Base-by-base conservation (phyloP, 2,113 vertebrate genomes). In the Speoplatyrhinus poulsoni region DNA sequence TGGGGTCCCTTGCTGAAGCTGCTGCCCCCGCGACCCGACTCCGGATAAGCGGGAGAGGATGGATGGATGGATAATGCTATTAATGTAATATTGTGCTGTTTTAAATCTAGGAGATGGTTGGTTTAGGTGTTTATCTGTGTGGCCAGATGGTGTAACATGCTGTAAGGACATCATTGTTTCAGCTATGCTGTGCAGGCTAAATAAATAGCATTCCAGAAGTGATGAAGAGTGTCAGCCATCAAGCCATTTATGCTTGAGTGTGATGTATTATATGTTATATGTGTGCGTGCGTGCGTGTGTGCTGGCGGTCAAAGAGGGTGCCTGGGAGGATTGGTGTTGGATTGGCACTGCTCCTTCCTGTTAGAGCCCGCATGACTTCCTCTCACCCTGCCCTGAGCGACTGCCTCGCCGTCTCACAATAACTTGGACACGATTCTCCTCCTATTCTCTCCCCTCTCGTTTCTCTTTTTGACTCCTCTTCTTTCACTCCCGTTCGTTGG, bases 311-410 rank as follows among this genome's bases (percentile, higher is more conserved):
- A 83, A 85, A 72, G 33, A 80, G 79, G 66, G 78, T 60, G 85
- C 70, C 78, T 74, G 19, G 75, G 73, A 82, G 73, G 81, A 83
- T 89, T 89, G 87, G 89, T 92, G 83, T 87, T 90, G 89, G 86
- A 90, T 91, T 90, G 89, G 87, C 78, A 75, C 75, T 87, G 89
- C 75, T 88, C 72, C 85, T 89, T 85, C 88, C 82, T 84, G 70
- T 91, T 87, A 87, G 78, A 10, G 68, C 72, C 87, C 80, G 81
- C 86, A 86, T 90, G 86, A 84, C 85, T 90, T 91, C 87, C 77
- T 88, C 82, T 81, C 82, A 82, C 69, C 84, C 84, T 80, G 82
- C 80, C 82, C 74, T 82, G 75, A 89, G 87, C 85, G 77, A 83
- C 79, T 85, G 88, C 85, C 83, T 87, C 57, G 70, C 79, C 76